Evolutionary conservation across 1,140 invertebrate species (phyloP), one percentile per base, ranked within the genome.

Genomic region (Theocolax elegans): DNA sequence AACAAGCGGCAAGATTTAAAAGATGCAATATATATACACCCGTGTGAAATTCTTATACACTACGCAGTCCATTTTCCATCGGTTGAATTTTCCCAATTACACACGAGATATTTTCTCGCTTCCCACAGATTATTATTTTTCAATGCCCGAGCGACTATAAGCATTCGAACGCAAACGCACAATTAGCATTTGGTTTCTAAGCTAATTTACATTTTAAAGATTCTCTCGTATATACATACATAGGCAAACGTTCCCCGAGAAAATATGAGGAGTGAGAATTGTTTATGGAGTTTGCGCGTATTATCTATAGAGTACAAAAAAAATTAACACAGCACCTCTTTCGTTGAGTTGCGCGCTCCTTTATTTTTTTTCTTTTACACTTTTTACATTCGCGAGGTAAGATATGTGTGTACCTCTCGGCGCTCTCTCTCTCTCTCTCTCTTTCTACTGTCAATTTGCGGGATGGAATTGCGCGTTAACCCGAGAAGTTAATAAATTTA

Each of bases 171-270:
- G n/a, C 23, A 4, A 31, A 25, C 51, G 53, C 6, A 13, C 60
- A 64, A 71, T 77, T 75, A 76, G 63, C 74, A 72, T 77, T 67
- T 51, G 73, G 65, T 71, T 75, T 56, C 73, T 76, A 77, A 77
- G 67, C 72, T 66, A 79, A 79, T 81, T 79, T 79, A 59, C 76
- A 77, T 75, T 77, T 73, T 58, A 53, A 58, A 60, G 56, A 64
- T 42, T 12, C 19, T 17, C n/a, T n/a, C n/a, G n/a, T n/a, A n/a
- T n/a, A n/a, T n/a, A n/a, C n/a, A n/a, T n/a, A n/a, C n/a, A n/a
- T n/a, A n/a, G n/a, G n/a, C n/a, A n/a, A n/a, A n/a, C n/a, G n/a
- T n/a, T n/a, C n/a, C n/a, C n/a, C n/a, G 31, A n/a, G 9, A 23
- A 60, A 35, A 35, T 6, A 35, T 35, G 10, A 6, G 49, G 19